Percentiles rank a stretch among this genome's conserved stretches.
Conservation (phyloP, 1,140 invertebrate genomes). For the Atta cephalotes region DNA sequence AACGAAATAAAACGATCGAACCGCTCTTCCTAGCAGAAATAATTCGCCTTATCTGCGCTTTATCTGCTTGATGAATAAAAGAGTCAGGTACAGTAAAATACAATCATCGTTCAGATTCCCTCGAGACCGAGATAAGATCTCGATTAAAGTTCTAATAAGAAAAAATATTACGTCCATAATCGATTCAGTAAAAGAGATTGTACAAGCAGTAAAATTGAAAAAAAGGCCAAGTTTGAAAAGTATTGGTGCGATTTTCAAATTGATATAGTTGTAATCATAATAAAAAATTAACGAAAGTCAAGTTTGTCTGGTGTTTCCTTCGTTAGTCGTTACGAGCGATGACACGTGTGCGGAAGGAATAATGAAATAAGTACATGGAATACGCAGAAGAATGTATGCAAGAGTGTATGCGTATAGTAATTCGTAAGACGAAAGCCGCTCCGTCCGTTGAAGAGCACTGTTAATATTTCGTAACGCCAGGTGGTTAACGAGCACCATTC, state of each 20-base stretch:
- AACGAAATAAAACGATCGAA: slow-evolving; percentile 35
- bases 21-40: slow-evolving; percentile 11
- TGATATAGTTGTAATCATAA: not conserved
- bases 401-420: slow-evolving; percentile 14
- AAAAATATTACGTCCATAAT: slow-evolving; percentile 8
- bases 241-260: not conserved
- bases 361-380: not conserved
- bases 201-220: not conserved
- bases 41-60: slow-evolving; percentile 16
- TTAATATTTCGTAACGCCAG: slow-evolving; percentile 72
- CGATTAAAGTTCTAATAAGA: not conserved
- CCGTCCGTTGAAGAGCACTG: slow-evolving; percentile 32
- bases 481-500: slow-evolving; percentile 74
- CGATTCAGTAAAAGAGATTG: not conserved
- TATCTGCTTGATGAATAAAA: not conserved
- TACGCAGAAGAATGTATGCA: not conserved
- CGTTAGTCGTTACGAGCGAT: not conserved
- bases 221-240: not conserved
- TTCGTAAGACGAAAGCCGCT: slow-evolving; percentile 43
- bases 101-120: not conserved
- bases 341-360: not conserved
- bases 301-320: not conserved
- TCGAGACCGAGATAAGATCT: not conserved
- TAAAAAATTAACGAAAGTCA: not conserved
- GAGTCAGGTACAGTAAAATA: not conserved